Evolutionary conservation across 2,888 invertebrate genomes (phyloP).

Genomic region (Melanargia galathea): DNA sequence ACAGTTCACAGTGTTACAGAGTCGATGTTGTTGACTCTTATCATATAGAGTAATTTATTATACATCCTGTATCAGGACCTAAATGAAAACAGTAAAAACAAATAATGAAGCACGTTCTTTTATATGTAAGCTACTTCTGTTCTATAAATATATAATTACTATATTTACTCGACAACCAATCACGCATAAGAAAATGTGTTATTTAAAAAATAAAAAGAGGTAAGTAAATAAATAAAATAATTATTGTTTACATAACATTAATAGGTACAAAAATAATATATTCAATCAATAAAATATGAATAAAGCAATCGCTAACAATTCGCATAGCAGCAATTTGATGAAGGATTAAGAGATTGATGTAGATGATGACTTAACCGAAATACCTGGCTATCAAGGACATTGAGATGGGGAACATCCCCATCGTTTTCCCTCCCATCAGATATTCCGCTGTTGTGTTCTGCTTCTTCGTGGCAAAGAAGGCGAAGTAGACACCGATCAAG

Average conservation of each 20-base stretch:
- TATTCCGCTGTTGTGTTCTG: conserved; percentile 88
- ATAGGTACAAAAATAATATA: neutral
- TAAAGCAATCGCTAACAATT: conserved; percentile 1
- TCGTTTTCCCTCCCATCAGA: conserved; percentile 88
- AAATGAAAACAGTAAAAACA: neutral
- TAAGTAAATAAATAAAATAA: neutral
- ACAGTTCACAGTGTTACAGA: neutral
- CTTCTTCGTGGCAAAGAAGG: conserved; percentile 85
- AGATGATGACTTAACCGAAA: conserved; percentile 7
- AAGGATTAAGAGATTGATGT: neutral
- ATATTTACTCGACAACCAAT: too few species aligned
- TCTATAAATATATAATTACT: neutral
- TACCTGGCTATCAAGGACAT: conserved; percentile 90
- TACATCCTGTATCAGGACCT: neutral
- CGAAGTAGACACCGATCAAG: conserved; percentile 86
- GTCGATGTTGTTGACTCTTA: neutral
- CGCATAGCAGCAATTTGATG: neutral
- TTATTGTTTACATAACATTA: neutral
- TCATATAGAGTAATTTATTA: neutral
- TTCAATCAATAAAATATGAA: neutral
- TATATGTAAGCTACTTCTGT: neutral
- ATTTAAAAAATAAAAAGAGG: neutral
- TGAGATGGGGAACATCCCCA: conserved; percentile 90
- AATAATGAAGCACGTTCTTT: neutral
- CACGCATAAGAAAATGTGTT: too few species aligned